These are phyloP conservation scores for Neolamprologus longior DNA, from an alignment of 2,113 vertebrate genomes.

Conservation along the genomic window DNA sequence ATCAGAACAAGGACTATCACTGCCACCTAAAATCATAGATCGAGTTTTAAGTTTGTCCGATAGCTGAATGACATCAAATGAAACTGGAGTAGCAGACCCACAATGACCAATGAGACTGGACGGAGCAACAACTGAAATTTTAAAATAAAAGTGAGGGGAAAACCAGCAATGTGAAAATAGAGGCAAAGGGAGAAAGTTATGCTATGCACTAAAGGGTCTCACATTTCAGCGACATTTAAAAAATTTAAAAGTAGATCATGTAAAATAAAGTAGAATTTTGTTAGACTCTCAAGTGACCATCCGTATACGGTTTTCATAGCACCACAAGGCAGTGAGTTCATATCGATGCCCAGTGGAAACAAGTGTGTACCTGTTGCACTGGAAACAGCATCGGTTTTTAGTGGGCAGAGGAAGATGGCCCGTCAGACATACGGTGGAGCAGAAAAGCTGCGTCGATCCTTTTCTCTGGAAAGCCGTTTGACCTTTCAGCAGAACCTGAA, in stretches of 20 bases:
- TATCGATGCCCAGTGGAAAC: not conserved
- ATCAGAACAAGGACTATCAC: rapidly evolving
- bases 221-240: not conserved
- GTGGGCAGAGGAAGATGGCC: slow-evolving; percentile 79
- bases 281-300: not conserved
- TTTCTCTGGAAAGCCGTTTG: slow-evolving; percentile 98
- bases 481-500: slow-evolving; percentile 83
- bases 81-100: not conserved
- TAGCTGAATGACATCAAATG: not conserved
- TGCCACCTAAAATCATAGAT: not conserved
- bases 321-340: not conserved
- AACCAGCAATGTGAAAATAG: not conserved
- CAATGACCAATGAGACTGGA: not conserved
- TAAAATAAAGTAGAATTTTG: rapidly evolving
- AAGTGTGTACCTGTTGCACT: slow-evolving; percentile 84
- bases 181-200: not conserved
- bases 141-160: not conserved
- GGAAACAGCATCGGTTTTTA: slow-evolving; percentile 77
- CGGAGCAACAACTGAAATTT: not conserved
- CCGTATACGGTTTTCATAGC: rapidly evolving
- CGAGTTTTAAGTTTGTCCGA: not conserved
- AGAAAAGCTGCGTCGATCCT: slow-evolving; percentile 97
- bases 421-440: slow-evolving; percentile 94
- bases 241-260: not conserved
- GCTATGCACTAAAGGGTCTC: not conserved